Base-by-base conservation (phyloP, 1,140 invertebrate genomes). In the Acromyrmex heyeri region DNA sequence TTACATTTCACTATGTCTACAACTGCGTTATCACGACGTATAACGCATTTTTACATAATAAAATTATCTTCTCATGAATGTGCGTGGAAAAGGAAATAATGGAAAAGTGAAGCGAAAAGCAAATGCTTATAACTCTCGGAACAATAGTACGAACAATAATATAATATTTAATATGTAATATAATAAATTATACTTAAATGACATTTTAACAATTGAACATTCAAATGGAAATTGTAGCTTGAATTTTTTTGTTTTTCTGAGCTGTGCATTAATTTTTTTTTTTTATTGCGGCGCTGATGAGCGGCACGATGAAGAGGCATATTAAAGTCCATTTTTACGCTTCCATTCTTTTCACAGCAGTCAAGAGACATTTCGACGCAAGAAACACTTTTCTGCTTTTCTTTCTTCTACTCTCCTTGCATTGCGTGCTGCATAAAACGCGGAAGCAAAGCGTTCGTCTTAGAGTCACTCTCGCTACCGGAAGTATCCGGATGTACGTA, bases 301-400 rank as follows among this genome's bases (percentile, higher is more conserved):
- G 12, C 67, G 6, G 34, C 38, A 50, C 53, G 57, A 61, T 48
- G 59, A 83, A 82, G 38, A 21, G 55, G 12, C 38, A 48, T 83
- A 75, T 75, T 83, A 83, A 83, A 83, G 48, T 83, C 55, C 62
- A 73, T 75, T 83, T 75, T 83, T 27, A 62, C 38, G 69, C 27
- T 73, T 61, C 69, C 53, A 55, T 83, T 62, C 55, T 61, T 75
- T 24, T 64, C 76, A n/a, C n/a, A 16, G 12, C 27, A 77, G 61
- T 77, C 72, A 86, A 88, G 86, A 67, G 55, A 67, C 67, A 44
- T 61, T 50, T 57, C 16, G 30, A 61, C 27, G 44, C 73, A 30
- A 30, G 69, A 30, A 88, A 73, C 38, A 12, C 62, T 72, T 34
- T 44, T 21, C 82, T 18, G 24, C n/a, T n/a, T 69, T 27, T 50